Conservation (phyloP, 2,113 vertebrate species). For the Gadus macrocephalus region DNA sequence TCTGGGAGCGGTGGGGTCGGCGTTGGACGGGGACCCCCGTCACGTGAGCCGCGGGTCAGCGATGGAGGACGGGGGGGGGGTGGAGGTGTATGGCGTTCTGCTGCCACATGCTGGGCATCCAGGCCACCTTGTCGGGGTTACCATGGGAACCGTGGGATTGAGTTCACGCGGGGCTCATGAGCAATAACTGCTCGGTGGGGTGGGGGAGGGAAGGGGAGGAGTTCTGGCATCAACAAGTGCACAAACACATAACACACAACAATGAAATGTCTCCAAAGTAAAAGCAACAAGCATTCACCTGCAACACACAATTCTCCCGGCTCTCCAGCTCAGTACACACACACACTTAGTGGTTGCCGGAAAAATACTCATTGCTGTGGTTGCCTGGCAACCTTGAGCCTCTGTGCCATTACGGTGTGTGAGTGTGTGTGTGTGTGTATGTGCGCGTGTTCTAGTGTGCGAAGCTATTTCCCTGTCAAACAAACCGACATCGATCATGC, state of each 20-base stretch:
- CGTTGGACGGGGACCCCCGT: background rate
- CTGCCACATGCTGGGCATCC: conserved; percentile 20
- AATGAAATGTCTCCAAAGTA: too few relatives aligned
- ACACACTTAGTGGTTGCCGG: conserved; percentile 44
- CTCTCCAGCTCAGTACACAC: background rate
- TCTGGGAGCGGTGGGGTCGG: too few relatives aligned
- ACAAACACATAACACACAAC: background rate
- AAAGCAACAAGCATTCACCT: background rate
- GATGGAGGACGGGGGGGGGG: conserved; percentile 23
- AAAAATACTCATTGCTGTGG: conserved; percentile 49
- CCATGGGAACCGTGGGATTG: conserved; percentile 64
- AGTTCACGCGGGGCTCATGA: conserved; percentile 55
- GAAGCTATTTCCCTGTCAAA: conserved; percentile 42
- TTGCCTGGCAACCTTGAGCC: conserved; percentile 64
- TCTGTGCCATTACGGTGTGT: conserved; percentile 32
- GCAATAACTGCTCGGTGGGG: conserved; percentile 16
- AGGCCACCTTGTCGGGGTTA: conserved; percentile 57
- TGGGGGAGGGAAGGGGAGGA: background rate
- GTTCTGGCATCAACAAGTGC: conserved; percentile 5
- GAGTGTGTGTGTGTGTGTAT: background rate
- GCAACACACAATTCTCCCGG: background rate
- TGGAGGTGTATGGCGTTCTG: conserved; percentile 8
- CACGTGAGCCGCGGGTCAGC: background rate
- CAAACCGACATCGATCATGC: conserved; percentile 16
- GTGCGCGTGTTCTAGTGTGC: conserved; percentile 5